phyloP scores from a whole-genome alignment of 1,140 invertebrate genomes.

The Brachionus angularis region DNA sequence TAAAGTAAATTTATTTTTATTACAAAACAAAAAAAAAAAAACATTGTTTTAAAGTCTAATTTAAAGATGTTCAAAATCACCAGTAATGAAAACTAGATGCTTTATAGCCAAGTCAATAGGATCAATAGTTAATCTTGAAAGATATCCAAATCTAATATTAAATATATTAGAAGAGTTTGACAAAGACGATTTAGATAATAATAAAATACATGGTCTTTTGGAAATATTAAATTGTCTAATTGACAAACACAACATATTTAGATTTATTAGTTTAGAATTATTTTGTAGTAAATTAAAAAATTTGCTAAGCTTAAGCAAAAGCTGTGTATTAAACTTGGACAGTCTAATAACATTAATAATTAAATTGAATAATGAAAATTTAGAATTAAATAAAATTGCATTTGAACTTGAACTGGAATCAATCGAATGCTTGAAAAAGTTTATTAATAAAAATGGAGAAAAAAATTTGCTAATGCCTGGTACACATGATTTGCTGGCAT shows the following conservation, averaged over 20 bases:
- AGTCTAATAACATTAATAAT: neutral
- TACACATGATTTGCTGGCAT: conserved; percentile 2
- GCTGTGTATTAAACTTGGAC: conserved; percentile 1
- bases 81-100: conserved; percentile 36
- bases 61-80: conserved; percentile 15
- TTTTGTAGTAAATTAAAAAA: neutral
- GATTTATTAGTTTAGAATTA: neutral
- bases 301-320: neutral
- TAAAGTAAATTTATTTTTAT: neutral
- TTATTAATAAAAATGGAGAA: no score
- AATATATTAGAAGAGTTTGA: neutral
- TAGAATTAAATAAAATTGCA: neutral
- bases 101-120: conserved; percentile 22
- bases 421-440: neutral
- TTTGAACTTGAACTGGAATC: neutral
- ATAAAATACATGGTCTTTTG: conserved; percentile 18
- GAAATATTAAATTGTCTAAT: neutral
- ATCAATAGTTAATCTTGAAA: conserved; percentile 17
- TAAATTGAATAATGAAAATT: neutral
- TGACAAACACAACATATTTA: conserved; percentile 14
- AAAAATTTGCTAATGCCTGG: conserved; percentile 20
- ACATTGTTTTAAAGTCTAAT: neutral
- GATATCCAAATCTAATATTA: neutral
- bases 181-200: neutral
- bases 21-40: neutral